Base-by-base conservation (phyloP, 2,113 vertebrate genomes). In the Psittacus erithacus region DNA sequence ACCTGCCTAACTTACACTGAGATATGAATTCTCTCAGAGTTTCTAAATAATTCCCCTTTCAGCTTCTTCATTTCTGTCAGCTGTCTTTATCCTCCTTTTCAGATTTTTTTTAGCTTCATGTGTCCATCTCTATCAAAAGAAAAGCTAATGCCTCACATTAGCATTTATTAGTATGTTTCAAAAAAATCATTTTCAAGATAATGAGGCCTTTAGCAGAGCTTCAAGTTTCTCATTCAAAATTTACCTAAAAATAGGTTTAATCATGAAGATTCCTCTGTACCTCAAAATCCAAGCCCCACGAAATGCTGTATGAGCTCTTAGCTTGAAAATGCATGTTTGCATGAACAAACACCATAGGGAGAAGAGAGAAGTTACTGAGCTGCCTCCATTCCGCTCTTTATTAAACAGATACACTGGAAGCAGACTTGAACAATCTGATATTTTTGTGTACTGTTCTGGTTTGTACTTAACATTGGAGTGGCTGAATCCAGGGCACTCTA, bases 271-370 rank as follows among this genome's bases (percentile, higher is more conserved):
- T 82, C 11, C 52, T 82, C 39, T 43, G 25, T 25, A 64, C 9
- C 29, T 35, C 11, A 62, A 81, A 88, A 47, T 10, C 12, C 6
- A 64, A 55, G 39, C 41, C 23, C 12, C 7, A 47, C 5, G 39
- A 85, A 74, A 78, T 38, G 28, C 3, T 52, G 11, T 19, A 33
- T 10, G 9, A 64, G 43, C 9, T 73, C 35, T 55, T 43, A 20
- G 24, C 46, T 73, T 79, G 41, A 82, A 91, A 85, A 91, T 9
- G 17, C 3, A 6, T 31, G 10, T 67, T 65, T 78, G 14, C 28
- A 50, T 13, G 31, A 84, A 47, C 8, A 77, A 76, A 69, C 4
- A 64, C 0, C 24, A 0, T 3, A 2, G 1, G 4, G 2, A 1
- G 5, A 6, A 9, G 19, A 17, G 17, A n/a, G n/a, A 84, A 35